Evolutionary conservation across 1,140 invertebrate genomes (phyloP).

Genomic region (Octopus sinensis): DNA sequence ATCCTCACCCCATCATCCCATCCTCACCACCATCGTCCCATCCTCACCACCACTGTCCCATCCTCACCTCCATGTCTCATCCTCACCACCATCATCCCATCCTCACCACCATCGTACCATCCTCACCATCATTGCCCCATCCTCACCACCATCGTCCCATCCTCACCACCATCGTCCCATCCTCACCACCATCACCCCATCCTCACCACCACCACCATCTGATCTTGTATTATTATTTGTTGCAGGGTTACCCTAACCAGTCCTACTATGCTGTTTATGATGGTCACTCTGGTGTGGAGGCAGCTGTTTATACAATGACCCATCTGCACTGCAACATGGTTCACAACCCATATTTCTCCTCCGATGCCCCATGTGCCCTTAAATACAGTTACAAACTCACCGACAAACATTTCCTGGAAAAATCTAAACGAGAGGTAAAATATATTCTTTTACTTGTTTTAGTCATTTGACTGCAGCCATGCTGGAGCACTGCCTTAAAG

Average conservation of each 20-base stretch:
- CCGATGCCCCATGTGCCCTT: constrained; percentile 54
- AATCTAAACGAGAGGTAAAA: constrained; percentile 67
- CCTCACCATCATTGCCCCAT: too few species aligned
- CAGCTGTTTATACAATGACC: constrained; percentile 79
- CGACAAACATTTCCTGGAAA: constrained; percentile 75
- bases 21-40: too few species aligned
- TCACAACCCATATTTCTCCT: constrained; percentile 41
- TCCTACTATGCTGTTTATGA: constrained; percentile 91
- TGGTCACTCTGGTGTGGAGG: constrained; percentile 89
- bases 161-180: too few species aligned
- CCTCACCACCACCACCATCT: constrained; percentile 54
- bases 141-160: too few species aligned
- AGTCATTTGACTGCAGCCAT: too few species aligned
- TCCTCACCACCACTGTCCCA: too few species aligned
- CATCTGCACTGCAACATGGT: constrained; percentile 83
- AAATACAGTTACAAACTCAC: constrained; percentile 79
- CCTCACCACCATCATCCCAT: too few species aligned
- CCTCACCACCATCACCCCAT: too few species aligned
- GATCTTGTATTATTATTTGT: not conserved
- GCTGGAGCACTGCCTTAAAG: too few species aligned
- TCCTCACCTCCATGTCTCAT: too few species aligned
- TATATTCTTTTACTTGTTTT: not conserved
- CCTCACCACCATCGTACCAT: too few species aligned
- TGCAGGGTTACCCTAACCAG: constrained; percentile 61
- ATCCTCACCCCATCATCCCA: not conserved